Base-by-base conservation (phyloP, 2,113 vertebrate genomes). In the Lagopus muta region DNA sequence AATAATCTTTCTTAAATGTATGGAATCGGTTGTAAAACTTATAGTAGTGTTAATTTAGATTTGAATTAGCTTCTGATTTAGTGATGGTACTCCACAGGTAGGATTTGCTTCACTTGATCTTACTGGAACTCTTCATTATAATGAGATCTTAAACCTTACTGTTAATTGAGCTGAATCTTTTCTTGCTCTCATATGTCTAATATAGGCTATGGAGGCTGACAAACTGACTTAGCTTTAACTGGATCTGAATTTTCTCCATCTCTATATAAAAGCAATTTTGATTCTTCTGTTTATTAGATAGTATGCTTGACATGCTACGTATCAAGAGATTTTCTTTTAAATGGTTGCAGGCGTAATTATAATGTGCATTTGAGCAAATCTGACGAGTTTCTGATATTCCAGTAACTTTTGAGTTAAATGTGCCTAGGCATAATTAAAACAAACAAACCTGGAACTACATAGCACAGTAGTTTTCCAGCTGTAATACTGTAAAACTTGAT, bases 281-380 rank as follows among this genome's bases (percentile, higher is more conserved):
- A 3, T 71, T 88, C 83, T 61, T 80, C 27, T 62, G 18, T 72
- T 92, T 66, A 21, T 74, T 74, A 58, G 55, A 36, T 48, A 6
- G 15, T 58, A 1, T 45, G 7, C 7, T 88, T 0, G 0, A 15
- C 73, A 30, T n/a, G 25, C 40, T 61, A 10, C 47, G 11, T 0
- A 1, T n/a, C 40, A 43, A 69, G 25, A 38, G 20, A 5, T 19
- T 45, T 79, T 48, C 50, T 57, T 62, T 47, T 12, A 4, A 84
- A 60, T 54, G 7, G 21, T 82, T 77, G 54, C 10, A 9, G 7
- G 71, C 8, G 6, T 89, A 10, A 6, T 93, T 73, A 27, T 60
- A 80, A 76, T 65, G 72, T 45, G 43, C 38, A 48, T 48, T 73
- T 73, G 67, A 76, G 48, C 43, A 82, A 65, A 90, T 52, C 16